Base-by-base conservation (phyloP, 2,888 invertebrate species). In the Drosophila nigricruria region DNA sequence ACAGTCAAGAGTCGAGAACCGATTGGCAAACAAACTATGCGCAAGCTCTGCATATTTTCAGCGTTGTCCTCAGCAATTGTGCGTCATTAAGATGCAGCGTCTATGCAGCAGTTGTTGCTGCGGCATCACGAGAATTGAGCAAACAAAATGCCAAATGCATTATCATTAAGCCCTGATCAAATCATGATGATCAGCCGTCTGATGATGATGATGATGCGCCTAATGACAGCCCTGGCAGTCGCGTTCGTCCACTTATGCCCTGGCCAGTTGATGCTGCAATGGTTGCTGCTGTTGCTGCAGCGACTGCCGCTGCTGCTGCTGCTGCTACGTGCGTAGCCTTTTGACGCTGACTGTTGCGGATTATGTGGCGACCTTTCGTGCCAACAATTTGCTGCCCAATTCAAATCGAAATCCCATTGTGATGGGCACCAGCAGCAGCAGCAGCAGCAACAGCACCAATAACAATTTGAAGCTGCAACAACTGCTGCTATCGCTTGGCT, bases 81-180 rank as follows among this genome's bases (percentile, higher is more conserved):
- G 87, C 84, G 61, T 79, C 88, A 86, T 88, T 88, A 85, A 49
- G 68, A 67, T 85, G 82, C 88, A 64, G 65, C 59, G 60, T 70
- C 18, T 34, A 42, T 57, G 23, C 20, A 58, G 57, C n/a, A n/a
- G n/a, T n/a, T n/a, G n/a, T n/a, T n/a, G 64, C 47, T 43, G 40
- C 56, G 64, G 69, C 57, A 61, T 61, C 64, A 70, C 76, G 70
- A 63, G 83, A 71, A 70, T 82, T 85, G 80, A 85, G 80, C 82
- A 88, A 82, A 82, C 86, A 81, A 70, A 82, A 79, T 83, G 77
- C 77, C 77, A 77, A 79, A 79, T 71, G 77, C 77, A 77, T 77
- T 79, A 79, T 70, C 77, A 80, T 77, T 79, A 80, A 64, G 60
- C 80, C 58, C 66, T 61, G 71, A 86, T 82, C 89, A 81, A 77